A percentile compares a stretch with the other conserved stretches of the same genome.
phyloP scores from a whole-genome alignment of 2,113 vertebrate genomes.

The Syngnathus typhle region DNA sequence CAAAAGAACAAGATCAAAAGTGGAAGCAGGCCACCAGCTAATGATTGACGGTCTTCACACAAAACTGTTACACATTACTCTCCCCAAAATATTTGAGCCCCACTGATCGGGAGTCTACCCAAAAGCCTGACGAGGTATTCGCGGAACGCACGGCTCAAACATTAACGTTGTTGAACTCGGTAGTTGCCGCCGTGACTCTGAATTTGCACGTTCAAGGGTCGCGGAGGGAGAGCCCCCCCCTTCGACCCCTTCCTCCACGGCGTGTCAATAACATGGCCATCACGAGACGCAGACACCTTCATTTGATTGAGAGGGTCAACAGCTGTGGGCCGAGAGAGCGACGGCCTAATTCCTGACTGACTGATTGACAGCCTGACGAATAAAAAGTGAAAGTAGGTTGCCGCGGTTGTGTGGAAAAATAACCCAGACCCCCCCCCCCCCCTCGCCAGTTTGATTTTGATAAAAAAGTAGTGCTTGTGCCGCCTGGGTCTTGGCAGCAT shows the following conservation, averaged over 20 bases:
- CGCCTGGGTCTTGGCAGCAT: no score
- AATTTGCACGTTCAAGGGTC: conserved; percentile 59
- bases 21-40: conserved; percentile 35
- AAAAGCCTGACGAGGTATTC: conserved; percentile 65
- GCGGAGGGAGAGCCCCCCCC: conserved; percentile 25
- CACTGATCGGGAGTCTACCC: conserved; percentile 7
- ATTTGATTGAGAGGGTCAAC: no score
- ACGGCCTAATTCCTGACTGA: no score
- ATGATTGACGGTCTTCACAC: conserved; percentile 34
- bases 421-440: no score
- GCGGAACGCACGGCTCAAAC: conserved; percentile 69
- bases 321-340: no score
- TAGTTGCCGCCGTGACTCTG: conserved; percentile 50
- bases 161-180: conserved; percentile 65
- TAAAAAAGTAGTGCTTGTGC: no score
- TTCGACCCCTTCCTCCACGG: neutral
- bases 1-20: conserved; percentile 7
- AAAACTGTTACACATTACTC: conserved; percentile 1
- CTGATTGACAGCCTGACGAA: no score
- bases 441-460: no score
- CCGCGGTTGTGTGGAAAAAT: no score
- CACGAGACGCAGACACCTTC: conserved; percentile 39
- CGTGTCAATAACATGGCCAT: conserved; percentile 57
- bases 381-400: no score
- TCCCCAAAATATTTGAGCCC: no score